phyloP scores from a whole-genome alignment of 2,797 vertebrate genomes.

The Parotocinclus haroldoi region DNA sequence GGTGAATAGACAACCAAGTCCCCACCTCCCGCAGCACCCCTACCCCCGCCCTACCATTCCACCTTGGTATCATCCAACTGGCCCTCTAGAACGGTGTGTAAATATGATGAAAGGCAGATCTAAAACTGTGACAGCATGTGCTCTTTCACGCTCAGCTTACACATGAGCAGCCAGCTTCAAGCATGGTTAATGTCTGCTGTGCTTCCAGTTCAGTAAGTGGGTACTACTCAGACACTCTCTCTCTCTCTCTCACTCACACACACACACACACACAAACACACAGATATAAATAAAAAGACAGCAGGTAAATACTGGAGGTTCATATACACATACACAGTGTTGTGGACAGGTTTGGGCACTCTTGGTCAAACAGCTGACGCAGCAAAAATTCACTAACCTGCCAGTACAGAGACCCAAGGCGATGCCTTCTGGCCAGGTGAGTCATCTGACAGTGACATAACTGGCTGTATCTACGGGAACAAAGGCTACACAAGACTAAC shows the following conservation, averaged over 20 bases:
- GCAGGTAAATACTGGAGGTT: too few species aligned
- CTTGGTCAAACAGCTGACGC: too few species aligned
- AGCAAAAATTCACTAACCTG: too few species aligned
- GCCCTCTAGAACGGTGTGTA: conserved; percentile 9
- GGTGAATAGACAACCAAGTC: conserved; percentile 38
- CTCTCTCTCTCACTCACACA: too few species aligned
- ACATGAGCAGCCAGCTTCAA: conserved; percentile 68
- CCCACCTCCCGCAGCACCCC: background rate
- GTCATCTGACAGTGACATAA: too few species aligned
- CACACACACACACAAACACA: conserved; percentile 18
- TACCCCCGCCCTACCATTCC: background rate
- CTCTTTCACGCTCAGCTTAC: conserved; percentile 47
- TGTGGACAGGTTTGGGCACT: too few species aligned
- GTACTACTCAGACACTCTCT: conserved; percentile 29
- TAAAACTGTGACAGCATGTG: conserved; percentile 22
- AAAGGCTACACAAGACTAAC: too few species aligned
- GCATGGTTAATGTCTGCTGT: conserved; percentile 62
- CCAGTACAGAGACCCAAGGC: too few species aligned
- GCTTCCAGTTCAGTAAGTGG: conserved; percentile 58
- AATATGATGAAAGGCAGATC: conserved; percentile 23
- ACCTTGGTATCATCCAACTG: conserved; percentile 36
- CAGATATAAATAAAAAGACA: too few species aligned
- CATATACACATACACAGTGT: background rate
- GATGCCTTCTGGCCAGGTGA: too few species aligned
- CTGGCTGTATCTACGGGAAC: too few species aligned